These are phyloP conservation scores for Drosophila bipectinata DNA, from an alignment of 1,140 invertebrate genomes.

Conservation along the genomic window DNA sequence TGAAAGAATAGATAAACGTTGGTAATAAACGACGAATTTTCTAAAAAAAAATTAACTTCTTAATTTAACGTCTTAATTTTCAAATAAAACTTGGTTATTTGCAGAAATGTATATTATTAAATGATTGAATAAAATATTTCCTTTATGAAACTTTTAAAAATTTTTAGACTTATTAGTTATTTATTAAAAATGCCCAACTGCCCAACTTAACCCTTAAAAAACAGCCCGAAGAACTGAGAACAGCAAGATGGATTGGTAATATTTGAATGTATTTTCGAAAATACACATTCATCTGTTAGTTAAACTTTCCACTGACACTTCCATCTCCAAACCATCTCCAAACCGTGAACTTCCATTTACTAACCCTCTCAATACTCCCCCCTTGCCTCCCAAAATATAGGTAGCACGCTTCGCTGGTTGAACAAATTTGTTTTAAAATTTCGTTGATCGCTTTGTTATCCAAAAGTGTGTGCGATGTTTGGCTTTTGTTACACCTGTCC, in stretches of 20 bases:
- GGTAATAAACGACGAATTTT: too few species aligned
- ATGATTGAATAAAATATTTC: too few species aligned
- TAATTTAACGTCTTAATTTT: too few species aligned
- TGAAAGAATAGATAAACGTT: too few species aligned
- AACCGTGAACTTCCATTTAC: neutral
- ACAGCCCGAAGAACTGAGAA: neutral
- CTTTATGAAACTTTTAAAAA: too few species aligned
- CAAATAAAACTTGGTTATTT: too few species aligned
- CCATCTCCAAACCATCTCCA: neutral
- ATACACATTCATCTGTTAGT: neutral
- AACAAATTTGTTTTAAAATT: constrained; percentile 59
- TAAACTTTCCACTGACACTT: constrained; percentile 21
- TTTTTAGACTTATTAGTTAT: too few species aligned
- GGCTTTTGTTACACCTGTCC: constrained; percentile 45
- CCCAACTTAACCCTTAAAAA: too few species aligned
- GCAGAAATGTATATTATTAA: too few species aligned
- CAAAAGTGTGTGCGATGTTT: constrained; percentile 36
- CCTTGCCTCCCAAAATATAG: neutral
- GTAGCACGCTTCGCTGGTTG: constrained; percentile 46
- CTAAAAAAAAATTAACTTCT: too few species aligned
- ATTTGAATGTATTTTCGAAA: neutral
- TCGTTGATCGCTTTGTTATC: constrained; percentile 52
- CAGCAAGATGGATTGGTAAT: neutral
- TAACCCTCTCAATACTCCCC: neutral
- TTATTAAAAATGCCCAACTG: too few species aligned